Conservation (phyloP, 1,140 invertebrate genomes). For the Heliothis subflexa region DNA sequence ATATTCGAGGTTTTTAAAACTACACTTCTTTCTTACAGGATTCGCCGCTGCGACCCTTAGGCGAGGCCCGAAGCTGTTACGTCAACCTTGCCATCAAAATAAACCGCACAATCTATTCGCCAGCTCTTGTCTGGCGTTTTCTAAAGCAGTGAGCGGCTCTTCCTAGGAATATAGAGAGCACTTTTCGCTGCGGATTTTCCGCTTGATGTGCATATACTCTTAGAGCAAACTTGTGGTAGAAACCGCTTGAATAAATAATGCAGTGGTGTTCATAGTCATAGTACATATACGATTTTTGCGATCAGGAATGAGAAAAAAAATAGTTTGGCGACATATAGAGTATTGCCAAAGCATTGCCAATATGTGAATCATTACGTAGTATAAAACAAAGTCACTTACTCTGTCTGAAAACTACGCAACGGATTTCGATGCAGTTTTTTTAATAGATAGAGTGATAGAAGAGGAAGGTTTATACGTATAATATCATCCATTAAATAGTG, state of each 20-base stretch:
- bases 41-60: neutral
- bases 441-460: too few species aligned
- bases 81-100: neutral
- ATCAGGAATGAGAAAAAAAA: too few species aligned
- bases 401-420: too few species aligned
- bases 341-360: too few species aligned
- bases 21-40: neutral
- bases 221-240: neutral
- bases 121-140: neutral
- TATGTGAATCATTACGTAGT: too few species aligned
- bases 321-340: too few species aligned
- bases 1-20: neutral
- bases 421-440: too few species aligned
- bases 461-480: too few species aligned
- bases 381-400: too few species aligned
- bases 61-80: neutral
- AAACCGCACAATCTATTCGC: neutral
- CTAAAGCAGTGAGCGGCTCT: constrained; percentile 12
- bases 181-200: constrained; percentile 10
- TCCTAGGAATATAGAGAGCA: constrained; percentile 3
- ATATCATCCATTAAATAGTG: too few species aligned
- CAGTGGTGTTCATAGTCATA: neutral
- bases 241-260: constrained; percentile 5
- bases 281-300: neutral
- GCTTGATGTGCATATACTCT: constrained; percentile 9